These are phyloP conservation scores for Perca fluviatilis DNA, from an alignment of 2,113 vertebrate genomes.

Conservation along the genomic window DNA sequence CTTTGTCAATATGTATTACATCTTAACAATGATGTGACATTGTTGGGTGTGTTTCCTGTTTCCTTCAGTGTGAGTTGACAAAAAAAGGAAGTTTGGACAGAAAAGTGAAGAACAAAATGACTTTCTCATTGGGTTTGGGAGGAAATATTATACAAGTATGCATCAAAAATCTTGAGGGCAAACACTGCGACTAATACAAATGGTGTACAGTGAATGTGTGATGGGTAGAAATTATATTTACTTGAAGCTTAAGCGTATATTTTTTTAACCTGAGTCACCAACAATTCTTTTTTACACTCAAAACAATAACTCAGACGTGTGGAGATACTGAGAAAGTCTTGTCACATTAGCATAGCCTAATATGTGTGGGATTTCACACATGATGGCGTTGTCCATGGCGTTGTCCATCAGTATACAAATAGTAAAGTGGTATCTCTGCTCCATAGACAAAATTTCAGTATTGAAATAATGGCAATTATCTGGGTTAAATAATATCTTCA, in stretches of 20 bases:
- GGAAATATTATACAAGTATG: background rate
- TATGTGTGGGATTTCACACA: no score
- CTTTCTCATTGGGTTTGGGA: background rate
- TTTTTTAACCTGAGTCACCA: background rate
- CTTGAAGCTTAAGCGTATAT: no score
- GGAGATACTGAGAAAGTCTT: background rate
- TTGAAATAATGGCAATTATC: no score
- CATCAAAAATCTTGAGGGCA: background rate
- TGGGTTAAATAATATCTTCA: no score
- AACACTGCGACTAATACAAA: background rate
- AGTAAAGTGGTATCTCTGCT: no score
- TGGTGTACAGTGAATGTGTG: background rate
- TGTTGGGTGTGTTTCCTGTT: conserved; percentile 74
- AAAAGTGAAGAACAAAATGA: background rate
- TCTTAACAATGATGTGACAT: conserved; percentile 20
- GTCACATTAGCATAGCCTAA: no score
- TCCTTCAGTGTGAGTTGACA: background rate
- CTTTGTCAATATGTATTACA: background rate
- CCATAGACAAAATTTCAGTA: no score
- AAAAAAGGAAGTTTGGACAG: conserved; percentile 56
- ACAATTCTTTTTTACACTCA: background rate
- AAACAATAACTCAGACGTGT: background rate
- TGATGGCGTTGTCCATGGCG: no score
- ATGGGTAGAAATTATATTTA: no score
- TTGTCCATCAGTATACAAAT: no score